Evolutionary conservation across 2,113 vertebrate genomes (phyloP), one percentile per base, ranked within the genome.

Genomic region (Anoura caudifer): DNA sequence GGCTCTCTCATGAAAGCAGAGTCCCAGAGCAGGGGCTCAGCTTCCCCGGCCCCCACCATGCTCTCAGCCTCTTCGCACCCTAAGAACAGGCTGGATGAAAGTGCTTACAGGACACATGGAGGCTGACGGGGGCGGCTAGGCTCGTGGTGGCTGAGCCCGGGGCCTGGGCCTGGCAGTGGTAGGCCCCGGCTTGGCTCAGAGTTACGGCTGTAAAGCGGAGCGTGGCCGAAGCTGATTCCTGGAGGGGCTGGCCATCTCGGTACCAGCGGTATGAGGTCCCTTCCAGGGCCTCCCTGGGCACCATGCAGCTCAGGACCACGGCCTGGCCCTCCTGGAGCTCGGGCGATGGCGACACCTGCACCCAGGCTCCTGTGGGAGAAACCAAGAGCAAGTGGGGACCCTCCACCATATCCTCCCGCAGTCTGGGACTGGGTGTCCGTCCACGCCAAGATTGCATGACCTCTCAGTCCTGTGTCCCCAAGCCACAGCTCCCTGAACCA

Each of bases 201-300:
- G 93, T 12, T 61, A 98, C 26, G 6, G 0, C 86, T 31, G 95
- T 69, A 75, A 99, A 98, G 1, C 0, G 24, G 0, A 98, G 95
- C 2, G 67, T 43, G 0, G 63, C 41, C 0, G 45, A 52, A 0
- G 95, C 63, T 0, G 43, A 3, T 10, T 96, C 97, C 4, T 26
- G 97, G 22, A 98, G 89, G 76, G 16, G 24, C 10, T 24, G 33
- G 31, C 98, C 97, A 1, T 99, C 98, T 85, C 85, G 93, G 87
- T 97, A 99, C 99, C 99, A 99, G 56, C 28, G 2, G 77, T 98
- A 99, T 2, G 95, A 93, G 20, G 83, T 90, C 17, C 96, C 96
- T 8, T 90, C 83, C 0, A 8, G 90, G 0, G 0, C 0, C 0
- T 72, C 96, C 2, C 0, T 0, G 9, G 97, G 83, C n/a, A 98